Evolutionary conservation across 2,888 invertebrate species (phyloP).

Genomic region (Punctoribates punctum): DNA sequence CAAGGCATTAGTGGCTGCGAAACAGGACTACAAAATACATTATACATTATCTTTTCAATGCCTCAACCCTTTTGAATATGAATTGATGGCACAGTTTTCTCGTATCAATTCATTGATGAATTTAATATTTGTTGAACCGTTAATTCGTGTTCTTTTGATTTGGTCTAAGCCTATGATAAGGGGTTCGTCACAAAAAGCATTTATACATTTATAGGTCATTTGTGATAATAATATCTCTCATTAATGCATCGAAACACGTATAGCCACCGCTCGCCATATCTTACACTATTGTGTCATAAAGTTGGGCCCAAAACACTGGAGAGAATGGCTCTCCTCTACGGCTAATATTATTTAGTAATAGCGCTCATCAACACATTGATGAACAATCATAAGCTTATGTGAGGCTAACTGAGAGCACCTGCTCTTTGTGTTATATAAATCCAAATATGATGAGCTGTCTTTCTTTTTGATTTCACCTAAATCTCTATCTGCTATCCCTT

Average conservation of each 20-base stretch:
- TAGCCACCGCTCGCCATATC: neutral
- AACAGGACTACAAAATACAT: neutral
- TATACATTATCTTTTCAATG: neutral
- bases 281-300: conserved; percentile 7
- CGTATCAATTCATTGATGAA: conserved; percentile 24
- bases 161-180: neutral
- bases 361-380: conserved; percentile 30
- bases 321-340: too few relatives aligned
- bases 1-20: neutral
- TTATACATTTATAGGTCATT: neutral
- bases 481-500: neutral
- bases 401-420: conserved; percentile 19
- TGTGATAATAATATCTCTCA: conserved; percentile 22
- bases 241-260: conserved; percentile 18
- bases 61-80: conserved; percentile 10
- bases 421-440: conserved; percentile 33
- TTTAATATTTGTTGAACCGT: conserved; percentile 8
- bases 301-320: neutral
- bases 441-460: conserved; percentile 24
- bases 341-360: neutral
- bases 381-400: conserved; percentile 28
- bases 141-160: conserved; percentile 19
- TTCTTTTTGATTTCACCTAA: neutral
- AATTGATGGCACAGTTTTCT: neutral
- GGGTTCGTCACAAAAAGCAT: neutral